Evolutionary conservation across 1,140 invertebrate genomes (phyloP), one percentile per base, ranked within the genome.

Genomic region (Drosophila baimaii): DNA sequence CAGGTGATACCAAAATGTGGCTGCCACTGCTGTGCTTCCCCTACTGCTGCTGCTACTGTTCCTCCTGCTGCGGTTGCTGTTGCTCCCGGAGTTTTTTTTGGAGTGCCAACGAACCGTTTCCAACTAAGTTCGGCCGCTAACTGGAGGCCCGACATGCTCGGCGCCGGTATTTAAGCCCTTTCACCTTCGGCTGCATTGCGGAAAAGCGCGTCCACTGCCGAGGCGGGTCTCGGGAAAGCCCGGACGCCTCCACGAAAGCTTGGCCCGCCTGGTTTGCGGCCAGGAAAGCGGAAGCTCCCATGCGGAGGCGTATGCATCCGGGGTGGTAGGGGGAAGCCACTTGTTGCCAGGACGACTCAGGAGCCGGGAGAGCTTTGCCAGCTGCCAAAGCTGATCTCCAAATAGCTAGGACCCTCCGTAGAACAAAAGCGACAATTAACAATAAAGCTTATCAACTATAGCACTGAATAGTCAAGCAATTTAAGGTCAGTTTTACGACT

Each of bases 61-160:
- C n/a, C 37, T 21, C 8, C 31, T 29, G 39, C 61, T 61, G 19
- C 12, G 61, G 25, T 39, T 21, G 25, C 35, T 69, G 21, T 35
- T 66, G 31, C 33, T 49, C 43, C 27, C 37, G 15, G 29, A 25
- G 5, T 12, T 19, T 43, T 19, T 43, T 62, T 8, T 33, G 37
- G n/a, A 49, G 43, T 37, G 66, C 59, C 78, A 89, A 86, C 84
- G 68, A 69, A 83, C 83, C 81, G 66, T 49, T 79, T 65, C 56
- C 57, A 69, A 31, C 44, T 65, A 63, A 66, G 68, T 69, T 70
- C 72, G 44, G 64, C 41, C 76, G 77, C 68, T 70, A 62, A 83
- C 82, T 86, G 71, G 59, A 23, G 27, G 39, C 29, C 19, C 19
- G 8, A 37, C 35, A 15, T n/a, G 15, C 5, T 35, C 25, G 35